Base-by-base conservation (phyloP, 92 coral and sea anemone genomes). In the Parazoanthus darwini region DNA sequence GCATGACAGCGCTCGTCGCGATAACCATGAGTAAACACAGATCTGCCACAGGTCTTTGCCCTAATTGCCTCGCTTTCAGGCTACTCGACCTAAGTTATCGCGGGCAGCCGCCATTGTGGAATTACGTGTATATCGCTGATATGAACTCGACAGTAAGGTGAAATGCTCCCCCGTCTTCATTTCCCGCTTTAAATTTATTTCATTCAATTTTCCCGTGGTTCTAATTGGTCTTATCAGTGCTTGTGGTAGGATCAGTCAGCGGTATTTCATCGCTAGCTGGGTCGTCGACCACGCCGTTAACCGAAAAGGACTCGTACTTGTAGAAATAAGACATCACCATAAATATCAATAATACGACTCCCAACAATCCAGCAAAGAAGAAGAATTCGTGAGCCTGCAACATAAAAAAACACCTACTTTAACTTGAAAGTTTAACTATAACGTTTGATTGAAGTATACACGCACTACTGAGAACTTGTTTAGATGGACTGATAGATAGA, bases 291-390 rank as follows among this genome's bases (percentile, higher is more conserved):
- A 70, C 87, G 48, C 95, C 95, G 78, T 90, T 95, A 44, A 83
- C 96, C 8, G 94, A 90, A 81, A 91, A 91, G 43, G 92, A 92
- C 66, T 92, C 96, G 89, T 96, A 96, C 54, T 94, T 92, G 92
- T 96, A 96, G 83, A 93, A 96, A 78, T 96, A 92, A 0, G 98
- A 93, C 98, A 96, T 96, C 51, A 95, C 36, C 66, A 91, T 92
- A 26, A 96, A 96, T 56, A 96, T 90, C 16, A 96, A 38, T 79
- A 92, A 66, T 22, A 96, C 98, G 33, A 93, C 81, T 6, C 91
- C 92, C 85, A 96, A 77, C 16, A 96, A 89, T 11, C 98, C 98
- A n/a, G 98, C 94, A 85, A 96, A 96, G 87, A 96, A 96, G 95
- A 96, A 96, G 88, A 96, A 96, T 85, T 96, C 98, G 86, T 91